These are phyloP conservation scores for Rhabdornis inornatus DNA, from an alignment of 2,113 vertebrate genomes.

Conservation along the genomic window DNA sequence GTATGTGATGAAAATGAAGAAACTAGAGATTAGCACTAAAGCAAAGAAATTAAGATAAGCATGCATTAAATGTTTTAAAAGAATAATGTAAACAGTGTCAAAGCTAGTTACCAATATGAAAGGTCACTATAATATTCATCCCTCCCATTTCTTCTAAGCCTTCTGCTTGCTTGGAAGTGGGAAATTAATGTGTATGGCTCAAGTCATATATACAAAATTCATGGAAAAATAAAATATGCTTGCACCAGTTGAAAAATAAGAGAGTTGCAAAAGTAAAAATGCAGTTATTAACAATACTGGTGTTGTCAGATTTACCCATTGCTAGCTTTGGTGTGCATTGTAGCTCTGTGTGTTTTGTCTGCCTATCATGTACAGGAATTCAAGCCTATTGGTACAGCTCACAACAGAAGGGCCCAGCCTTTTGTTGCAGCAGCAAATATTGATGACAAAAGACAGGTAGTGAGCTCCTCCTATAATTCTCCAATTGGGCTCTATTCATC, in stretches of 20 bases:
- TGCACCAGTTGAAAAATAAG: constrained; percentile 8
- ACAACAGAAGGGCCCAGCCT: constrained; percentile 93
- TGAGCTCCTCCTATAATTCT: constrained; percentile 96
- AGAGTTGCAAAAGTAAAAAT: background rate
- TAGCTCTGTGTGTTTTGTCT: constrained; percentile 84
- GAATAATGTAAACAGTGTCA: background rate
- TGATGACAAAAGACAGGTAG: constrained; percentile 95
- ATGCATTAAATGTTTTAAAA: background rate
- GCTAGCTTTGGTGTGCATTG: constrained; percentile 71
- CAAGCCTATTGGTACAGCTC: constrained; percentile 87
- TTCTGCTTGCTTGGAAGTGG: background rate
- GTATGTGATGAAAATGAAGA: background rate
- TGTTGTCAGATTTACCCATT: constrained; percentile 50
- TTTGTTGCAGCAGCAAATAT: constrained; percentile 95
- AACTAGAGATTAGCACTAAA: background rate
- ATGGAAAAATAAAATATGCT: background rate
- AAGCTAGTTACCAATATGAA: background rate
- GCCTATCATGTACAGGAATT: constrained; percentile 83
- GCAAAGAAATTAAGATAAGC: background rate
- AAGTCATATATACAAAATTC: background rate
- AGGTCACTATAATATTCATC: background rate
- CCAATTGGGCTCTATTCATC: constrained; percentile 98
- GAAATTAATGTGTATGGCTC: background rate
- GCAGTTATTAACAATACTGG: constrained; percentile 55
- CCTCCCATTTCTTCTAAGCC: background rate